These are phyloP conservation scores for Leptobrachium ailaonicum DNA, from an alignment of 2,113 vertebrate species.

Conservation along the genomic window DNA sequence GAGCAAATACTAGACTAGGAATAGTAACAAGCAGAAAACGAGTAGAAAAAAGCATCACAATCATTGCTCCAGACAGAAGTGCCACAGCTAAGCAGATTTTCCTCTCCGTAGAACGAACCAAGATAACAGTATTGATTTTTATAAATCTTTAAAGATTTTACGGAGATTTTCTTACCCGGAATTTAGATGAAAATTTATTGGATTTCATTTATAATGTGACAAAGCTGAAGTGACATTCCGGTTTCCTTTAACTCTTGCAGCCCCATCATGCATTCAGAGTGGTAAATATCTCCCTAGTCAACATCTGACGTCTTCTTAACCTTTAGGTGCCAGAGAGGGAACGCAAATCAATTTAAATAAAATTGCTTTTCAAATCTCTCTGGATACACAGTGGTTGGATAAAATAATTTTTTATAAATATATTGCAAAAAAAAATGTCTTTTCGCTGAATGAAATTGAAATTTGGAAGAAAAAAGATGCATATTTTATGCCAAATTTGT, in stretches of 20 bases:
- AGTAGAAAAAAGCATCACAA: neutral
- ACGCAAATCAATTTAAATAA: too few relatives aligned
- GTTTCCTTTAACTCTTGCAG: neutral
- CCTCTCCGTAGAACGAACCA: neutral
- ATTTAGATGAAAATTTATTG: slow-evolving; percentile 31
- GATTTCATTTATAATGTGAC: slow-evolving; percentile 24
- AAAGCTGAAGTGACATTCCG: neutral
- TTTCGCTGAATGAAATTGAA: too few relatives aligned
- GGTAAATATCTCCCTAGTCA: too few relatives aligned
- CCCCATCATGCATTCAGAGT: too few relatives aligned
- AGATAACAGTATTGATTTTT: slow-evolving; percentile 33
- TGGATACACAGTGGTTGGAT: too few relatives aligned
- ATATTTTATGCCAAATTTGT: too few relatives aligned
- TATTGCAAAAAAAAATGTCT: too few relatives aligned
- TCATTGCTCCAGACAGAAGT: slow-evolving; percentile 1
- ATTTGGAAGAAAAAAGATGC: too few relatives aligned
- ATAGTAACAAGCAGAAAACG: neutral
- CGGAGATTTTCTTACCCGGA: slow-evolving; percentile 24
- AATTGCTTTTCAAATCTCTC: too few relatives aligned
- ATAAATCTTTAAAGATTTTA: slow-evolving; percentile 6
- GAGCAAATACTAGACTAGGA: neutral
- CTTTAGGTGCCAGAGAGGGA: too few relatives aligned
- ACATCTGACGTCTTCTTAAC: too few relatives aligned
- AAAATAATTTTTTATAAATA: too few relatives aligned
- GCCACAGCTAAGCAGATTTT: neutral